Conservation (phyloP, 2,797 vertebrate species). For the Hipposideros larvatus region DNA sequence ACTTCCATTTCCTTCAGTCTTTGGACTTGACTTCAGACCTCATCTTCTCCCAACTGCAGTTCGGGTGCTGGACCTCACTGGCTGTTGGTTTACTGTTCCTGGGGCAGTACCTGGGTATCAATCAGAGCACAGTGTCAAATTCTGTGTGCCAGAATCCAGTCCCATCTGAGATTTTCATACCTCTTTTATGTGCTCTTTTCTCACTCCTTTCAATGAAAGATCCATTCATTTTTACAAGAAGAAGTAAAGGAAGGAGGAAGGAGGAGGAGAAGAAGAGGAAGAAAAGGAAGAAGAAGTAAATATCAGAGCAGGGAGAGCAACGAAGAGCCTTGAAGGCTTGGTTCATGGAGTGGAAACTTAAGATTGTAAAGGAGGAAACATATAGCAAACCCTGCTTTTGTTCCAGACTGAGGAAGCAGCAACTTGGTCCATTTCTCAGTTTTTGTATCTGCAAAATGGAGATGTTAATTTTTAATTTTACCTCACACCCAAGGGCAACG, state of each 20-base stretch:
- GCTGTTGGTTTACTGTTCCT: neutral
- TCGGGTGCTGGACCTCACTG: too few species aligned
- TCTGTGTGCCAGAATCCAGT: neutral
- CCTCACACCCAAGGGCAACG: neutral
- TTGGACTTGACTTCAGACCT: neutral
- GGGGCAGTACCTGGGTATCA: accelerated
- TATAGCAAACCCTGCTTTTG: neutral
- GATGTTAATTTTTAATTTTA: neutral
- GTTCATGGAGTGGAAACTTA: neutral
- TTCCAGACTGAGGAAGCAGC: neutral
- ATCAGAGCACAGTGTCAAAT: neutral
- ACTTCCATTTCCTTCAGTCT: neutral
- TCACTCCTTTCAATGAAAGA: neutral
- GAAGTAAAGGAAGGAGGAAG: neutral
- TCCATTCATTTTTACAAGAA: neutral
- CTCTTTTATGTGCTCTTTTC: neutral
- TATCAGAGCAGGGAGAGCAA: neutral
- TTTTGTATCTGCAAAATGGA: conserved; percentile 40
- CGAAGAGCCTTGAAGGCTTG: neutral
- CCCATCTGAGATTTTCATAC: neutral
- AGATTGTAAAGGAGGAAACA: neutral
- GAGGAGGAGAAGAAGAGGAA: neutral
- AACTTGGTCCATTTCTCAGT: neutral
- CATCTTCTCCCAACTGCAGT: neutral
- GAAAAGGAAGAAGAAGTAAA: neutral